Percentiles rank a stretch among this genome's conserved stretches.
phyloP scores from a whole-genome alignment of 1,140 invertebrate genomes.

The Listronotus bonariensis region DNA sequence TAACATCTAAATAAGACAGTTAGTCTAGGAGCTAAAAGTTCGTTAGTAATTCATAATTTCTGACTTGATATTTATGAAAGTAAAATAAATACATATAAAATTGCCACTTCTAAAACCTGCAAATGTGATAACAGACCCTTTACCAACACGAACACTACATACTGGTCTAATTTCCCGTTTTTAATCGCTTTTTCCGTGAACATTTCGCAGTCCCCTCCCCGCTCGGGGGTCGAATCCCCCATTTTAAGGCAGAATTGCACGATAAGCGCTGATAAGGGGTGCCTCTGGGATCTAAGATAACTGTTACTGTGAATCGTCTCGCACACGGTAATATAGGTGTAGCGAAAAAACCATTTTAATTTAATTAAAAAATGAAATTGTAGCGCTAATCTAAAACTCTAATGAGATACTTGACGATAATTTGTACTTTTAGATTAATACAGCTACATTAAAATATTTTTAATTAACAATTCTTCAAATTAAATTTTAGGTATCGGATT shows the following conservation, averaged over 20 bases:
- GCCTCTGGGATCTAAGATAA: conserved; percentile 26
- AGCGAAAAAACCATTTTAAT: conserved; percentile 9
- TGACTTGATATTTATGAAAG: too few species aligned
- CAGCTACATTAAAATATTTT: too few species aligned
- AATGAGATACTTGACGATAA: too few species aligned
- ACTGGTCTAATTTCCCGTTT: conserved; percentile 1
- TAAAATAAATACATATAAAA: too few species aligned
- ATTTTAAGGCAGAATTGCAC: conserved; percentile 1
- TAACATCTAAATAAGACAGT: too few species aligned
- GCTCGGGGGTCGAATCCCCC: neutral
- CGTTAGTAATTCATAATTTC: too few species aligned
- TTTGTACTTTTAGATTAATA: too few species aligned
- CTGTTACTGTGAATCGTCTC: conserved; percentile 18
- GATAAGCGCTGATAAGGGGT: conserved; percentile 26
- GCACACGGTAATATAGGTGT: conserved; percentile 5
- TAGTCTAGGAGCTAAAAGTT: too few species aligned
- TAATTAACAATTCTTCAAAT: too few species aligned
- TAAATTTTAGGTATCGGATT: too few species aligned
- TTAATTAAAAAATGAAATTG: conserved; percentile 12
- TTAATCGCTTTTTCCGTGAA: conserved; percentile 21
- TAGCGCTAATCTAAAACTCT: too few species aligned
- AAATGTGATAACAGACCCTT: neutral
- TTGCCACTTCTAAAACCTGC: too few species aligned
- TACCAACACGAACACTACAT: neutral
- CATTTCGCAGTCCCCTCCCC: neutral